phyloP scores from a whole-genome alignment of 1,140 invertebrate genomes.

The Aphaenogaster rudis region DNA sequence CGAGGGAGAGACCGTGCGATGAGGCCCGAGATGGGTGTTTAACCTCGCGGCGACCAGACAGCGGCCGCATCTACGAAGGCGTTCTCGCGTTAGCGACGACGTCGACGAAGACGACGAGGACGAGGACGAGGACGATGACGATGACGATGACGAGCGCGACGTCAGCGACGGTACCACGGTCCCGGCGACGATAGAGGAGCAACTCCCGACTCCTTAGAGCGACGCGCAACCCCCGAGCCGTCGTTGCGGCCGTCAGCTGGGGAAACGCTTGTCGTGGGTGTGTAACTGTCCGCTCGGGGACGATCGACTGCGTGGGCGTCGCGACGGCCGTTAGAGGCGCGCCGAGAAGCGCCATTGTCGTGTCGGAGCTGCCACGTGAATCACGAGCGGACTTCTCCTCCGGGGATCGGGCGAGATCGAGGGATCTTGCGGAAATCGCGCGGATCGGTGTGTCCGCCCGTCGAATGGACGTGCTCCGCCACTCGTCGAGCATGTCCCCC shows the following conservation, averaged over 20 bases:
- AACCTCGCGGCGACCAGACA: conserved; percentile 6
- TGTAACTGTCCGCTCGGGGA: conserved; percentile 70
- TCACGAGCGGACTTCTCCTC: conserved; percentile 49
- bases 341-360: conserved; percentile 74
- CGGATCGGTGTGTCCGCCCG: not conserved
- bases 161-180: conserved; percentile 30
- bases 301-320: conserved; percentile 76
- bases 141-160: not conserved
- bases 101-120: not conserved
- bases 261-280: conserved; percentile 70
- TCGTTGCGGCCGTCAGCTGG: conserved; percentile 37
- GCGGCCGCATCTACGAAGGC: not conserved
- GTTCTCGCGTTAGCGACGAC: conserved; percentile 7
- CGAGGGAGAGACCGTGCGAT: not conserved
- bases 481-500: not conserved
- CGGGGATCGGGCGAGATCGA: conserved; percentile 43
- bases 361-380: conserved; percentile 73
- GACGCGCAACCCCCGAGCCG: not conserved
- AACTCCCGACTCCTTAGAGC: not conserved
- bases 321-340: conserved; percentile 71
- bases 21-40: conserved; percentile 27
- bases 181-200: conserved; percentile 47
- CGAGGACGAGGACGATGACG: not conserved
- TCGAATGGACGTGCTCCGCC: not conserved
- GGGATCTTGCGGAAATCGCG: not conserved